A percentile compares a stretch with the other conserved stretches of the same genome.
Conservation (phyloP, 2,797 vertebrate genomes). For the Smutsia gigantea region DNA sequence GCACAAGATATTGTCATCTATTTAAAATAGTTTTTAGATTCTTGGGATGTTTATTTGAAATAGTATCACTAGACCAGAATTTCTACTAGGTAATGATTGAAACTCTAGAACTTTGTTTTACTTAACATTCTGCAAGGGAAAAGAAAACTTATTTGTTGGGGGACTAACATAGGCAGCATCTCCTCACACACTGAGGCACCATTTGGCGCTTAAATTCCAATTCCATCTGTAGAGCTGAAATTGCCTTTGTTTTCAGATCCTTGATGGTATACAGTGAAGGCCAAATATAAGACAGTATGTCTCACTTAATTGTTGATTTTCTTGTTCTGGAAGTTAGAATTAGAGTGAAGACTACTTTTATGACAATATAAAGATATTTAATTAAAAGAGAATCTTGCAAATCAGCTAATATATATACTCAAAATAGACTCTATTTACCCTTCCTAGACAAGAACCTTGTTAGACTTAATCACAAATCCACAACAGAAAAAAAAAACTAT, state of each 20-base stretch:
- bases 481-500: slow-evolving; percentile 58
- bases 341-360: background rate
- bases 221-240: background rate
- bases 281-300: background rate
- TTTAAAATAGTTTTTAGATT: slow-evolving; percentile 53
- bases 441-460: slow-evolving; percentile 73
- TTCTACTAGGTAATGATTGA: slow-evolving; percentile 34
- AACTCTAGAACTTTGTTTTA: background rate
- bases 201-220: background rate
- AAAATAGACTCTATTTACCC: background rate
- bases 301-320: background rate
- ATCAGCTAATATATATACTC: background rate
- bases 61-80: slow-evolving; percentile 27
- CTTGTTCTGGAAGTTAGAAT: background rate
- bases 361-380: background rate
- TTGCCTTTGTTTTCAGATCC: background rate
- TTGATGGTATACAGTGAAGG: background rate
- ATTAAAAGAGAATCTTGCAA: background rate
- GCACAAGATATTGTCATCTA: slow-evolving; percentile 8
- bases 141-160: background rate
- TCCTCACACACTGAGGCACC: background rate
- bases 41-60: slow-evolving; percentile 53
- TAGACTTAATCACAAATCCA: slow-evolving; percentile 81
- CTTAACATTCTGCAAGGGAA: slow-evolving; percentile 17
- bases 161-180: background rate